Conservation (phyloP, 2,113 vertebrate genomes). For the Pyrgilauda ruficollis region DNA sequence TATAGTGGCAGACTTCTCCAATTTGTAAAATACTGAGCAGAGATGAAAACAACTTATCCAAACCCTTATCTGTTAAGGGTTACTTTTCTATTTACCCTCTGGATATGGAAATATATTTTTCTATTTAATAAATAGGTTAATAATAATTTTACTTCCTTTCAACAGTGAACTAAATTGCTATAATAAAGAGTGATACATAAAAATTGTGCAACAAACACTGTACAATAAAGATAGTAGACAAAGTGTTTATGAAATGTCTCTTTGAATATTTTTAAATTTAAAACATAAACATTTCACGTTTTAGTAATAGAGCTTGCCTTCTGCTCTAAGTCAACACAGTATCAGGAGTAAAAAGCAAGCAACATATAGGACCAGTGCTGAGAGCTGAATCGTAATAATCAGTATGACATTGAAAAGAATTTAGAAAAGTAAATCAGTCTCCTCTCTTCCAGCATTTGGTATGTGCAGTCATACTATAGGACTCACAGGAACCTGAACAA, state of each 20-base stretch:
- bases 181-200: not conserved
- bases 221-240: not conserved
- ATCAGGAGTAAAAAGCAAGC: not conserved
- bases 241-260: not conserved
- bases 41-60: not conserved
- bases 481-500: not conserved
- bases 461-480: not conserved
- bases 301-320: not conserved
- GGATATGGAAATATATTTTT: not conserved
- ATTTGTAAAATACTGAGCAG: not conserved
- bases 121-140: constrained; percentile 26
- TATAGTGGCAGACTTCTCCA: not conserved
- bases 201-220: not conserved
- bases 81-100: not conserved
- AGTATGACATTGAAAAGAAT: not conserved
- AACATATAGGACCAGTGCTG: accelerated
- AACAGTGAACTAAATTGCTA: not conserved
- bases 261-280: not conserved
- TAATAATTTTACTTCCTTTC: not conserved
- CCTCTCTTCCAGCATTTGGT: not conserved
- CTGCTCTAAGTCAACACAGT: not conserved
- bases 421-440: not conserved
- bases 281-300: not conserved
- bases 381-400: not conserved
- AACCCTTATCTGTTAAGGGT: not conserved